A percentile compares a stretch with the other conserved stretches of the same genome.
These are phyloP conservation scores for Oligia latruncula DNA, from an alignment of 2,888 invertebrate species.

Conservation along the genomic window DNA sequence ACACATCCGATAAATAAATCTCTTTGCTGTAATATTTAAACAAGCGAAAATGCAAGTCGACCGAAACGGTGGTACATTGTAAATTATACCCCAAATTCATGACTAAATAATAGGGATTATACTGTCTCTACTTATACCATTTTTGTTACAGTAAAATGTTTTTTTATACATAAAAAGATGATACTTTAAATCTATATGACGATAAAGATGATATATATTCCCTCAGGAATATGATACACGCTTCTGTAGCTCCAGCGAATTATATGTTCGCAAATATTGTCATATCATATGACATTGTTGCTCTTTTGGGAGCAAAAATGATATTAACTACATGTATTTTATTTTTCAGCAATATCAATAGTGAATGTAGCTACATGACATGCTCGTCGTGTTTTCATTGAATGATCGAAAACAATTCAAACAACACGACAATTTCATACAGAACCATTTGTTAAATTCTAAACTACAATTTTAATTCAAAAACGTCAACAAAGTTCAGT, in stretches of 20 bases:
- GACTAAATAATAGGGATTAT: conserved; percentile 47
- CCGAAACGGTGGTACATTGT: conserved; percentile 23
- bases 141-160: conserved; percentile 24
- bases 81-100: conserved; percentile 39
- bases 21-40: conserved; percentile 37
- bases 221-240: conserved; percentile 2
- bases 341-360: conserved; percentile 10
- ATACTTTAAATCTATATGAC: conserved; percentile 18
- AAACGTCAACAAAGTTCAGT: conserved; percentile 35
- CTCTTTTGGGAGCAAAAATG: conserved; percentile 34
- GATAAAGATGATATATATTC: conserved; percentile 22
- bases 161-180: not conserved
- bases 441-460: conserved; percentile 50
- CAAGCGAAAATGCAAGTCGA: conserved; percentile 32
- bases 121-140: conserved; percentile 14
- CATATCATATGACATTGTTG: conserved; percentile 7
- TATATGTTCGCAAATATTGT: conserved; percentile 36
- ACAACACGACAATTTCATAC: conserved; percentile 40
- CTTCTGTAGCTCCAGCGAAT: conserved; percentile 24
- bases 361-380: not conserved
- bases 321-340: not conserved
- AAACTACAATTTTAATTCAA: conserved; percentile 54
- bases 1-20: conserved; percentile 38
- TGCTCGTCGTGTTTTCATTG: not conserved
- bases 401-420: conserved; percentile 9